Percentiles rank a stretch among this genome's conserved stretches.
phyloP scores from a whole-genome alignment of 2,797 vertebrate genomes.

The Urophycis tenuis region DNA sequence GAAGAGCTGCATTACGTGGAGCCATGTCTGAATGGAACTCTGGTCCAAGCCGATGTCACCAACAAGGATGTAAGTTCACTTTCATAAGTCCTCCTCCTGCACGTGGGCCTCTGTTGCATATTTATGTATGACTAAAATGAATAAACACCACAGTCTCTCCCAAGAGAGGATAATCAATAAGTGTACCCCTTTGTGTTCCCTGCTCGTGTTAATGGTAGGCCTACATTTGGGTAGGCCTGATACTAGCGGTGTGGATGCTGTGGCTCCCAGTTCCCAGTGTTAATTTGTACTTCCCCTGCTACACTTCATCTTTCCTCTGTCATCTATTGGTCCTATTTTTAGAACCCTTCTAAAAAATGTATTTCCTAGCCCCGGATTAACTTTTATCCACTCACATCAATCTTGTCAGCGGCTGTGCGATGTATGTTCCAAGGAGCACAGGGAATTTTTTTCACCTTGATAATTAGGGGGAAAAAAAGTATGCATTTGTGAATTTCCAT shows the following conservation, averaged over 20 bases:
- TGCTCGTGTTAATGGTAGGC: neutral
- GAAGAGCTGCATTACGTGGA: constrained; percentile 93
- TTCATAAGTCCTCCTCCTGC: neutral
- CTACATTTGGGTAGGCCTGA: constrained; percentile 11
- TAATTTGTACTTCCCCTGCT: neutral
- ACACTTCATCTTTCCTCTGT: neutral
- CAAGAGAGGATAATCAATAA: neutral
- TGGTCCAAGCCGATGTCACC: constrained; percentile 93
- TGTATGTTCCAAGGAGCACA: constrained; percentile 7
- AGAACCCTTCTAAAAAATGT: constrained; percentile 17
- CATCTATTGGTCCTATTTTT: neutral
- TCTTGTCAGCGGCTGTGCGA: constrained; percentile 9
- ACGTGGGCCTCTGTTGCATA: neutral
- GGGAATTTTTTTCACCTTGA: neutral
- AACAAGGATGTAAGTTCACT: constrained; percentile 89
- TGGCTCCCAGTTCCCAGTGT: neutral
- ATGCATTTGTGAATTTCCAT: neutral
- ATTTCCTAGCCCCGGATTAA: constrained; percentile 9
- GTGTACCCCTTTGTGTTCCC: neutral
- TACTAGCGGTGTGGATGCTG: constrained; percentile 6
- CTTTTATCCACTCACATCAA: constrained; percentile 15
- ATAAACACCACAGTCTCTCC: neutral
- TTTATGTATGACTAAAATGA: neutral
- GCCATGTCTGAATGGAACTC: constrained; percentile 87
- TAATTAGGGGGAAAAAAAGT: neutral